phyloP scores from a whole-genome alignment of 2,888 invertebrate species.

The Troilus luridus region DNA sequence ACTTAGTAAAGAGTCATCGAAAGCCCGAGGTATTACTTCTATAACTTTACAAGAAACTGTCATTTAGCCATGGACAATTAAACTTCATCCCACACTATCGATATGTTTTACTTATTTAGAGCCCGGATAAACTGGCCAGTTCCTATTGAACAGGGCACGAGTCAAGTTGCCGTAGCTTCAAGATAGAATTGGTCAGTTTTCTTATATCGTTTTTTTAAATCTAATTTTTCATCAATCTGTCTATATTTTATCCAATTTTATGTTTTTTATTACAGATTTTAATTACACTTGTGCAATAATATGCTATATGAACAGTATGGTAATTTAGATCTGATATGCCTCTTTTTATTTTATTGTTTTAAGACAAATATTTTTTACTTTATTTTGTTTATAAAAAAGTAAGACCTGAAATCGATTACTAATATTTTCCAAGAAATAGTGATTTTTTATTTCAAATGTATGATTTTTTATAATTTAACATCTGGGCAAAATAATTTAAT shows the following conservation, averaged over 20 bases:
- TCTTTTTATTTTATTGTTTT: no score
- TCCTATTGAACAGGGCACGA: background rate
- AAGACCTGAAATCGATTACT: no score
- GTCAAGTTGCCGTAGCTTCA: background rate
- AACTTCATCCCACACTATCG: background rate
- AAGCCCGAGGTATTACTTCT: background rate
- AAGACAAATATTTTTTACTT: no score
- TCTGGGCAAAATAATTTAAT: no score
- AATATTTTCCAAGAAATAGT: no score
- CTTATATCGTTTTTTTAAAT: background rate
- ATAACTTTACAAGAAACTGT: background rate
- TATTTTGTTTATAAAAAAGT: no score
- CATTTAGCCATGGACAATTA: background rate
- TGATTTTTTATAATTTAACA: no score
- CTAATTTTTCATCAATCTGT: background rate
- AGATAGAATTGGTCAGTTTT: background rate
- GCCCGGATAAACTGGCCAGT: background rate
- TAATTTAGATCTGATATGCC: no score
- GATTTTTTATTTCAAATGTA: no score
- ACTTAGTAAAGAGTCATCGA: background rate
- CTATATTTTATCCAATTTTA: background rate
- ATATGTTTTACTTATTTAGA: slow-evolving; percentile 16
- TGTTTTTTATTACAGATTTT: background rate
- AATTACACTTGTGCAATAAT: background rate
- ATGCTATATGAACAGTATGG: no score